phyloP scores from a whole-genome alignment of 2,888 invertebrate genomes.

The Phanerotoma sp. region DNA sequence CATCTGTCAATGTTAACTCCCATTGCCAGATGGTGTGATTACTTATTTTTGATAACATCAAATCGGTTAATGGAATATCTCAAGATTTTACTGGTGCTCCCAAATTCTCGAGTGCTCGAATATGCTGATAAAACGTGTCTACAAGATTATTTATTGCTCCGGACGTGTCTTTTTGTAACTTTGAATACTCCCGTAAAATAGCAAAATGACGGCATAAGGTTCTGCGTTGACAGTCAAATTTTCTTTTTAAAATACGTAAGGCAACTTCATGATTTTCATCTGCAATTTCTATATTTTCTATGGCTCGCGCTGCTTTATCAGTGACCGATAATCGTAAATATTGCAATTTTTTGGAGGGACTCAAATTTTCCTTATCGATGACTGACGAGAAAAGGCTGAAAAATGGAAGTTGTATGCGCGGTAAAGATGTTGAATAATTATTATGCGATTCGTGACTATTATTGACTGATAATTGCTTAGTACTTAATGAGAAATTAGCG shows the following conservation, averaged over 20 bases:
- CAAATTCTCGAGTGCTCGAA: slow-evolving; percentile 7
- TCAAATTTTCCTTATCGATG: too few species aligned
- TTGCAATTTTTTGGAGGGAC: slow-evolving; percentile 14
- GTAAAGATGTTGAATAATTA: too few species aligned
- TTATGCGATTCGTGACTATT: too few species aligned
- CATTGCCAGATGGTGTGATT: slow-evolving; percentile 15
- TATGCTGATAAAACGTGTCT: slow-evolving; percentile 3
- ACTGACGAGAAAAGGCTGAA: too few species aligned
- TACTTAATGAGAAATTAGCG: too few species aligned
- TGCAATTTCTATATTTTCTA: slow-evolving; percentile 5
- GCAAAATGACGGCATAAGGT: not conserved
- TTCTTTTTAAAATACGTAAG: not conserved
- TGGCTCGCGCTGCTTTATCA: slow-evolving; percentile 11
- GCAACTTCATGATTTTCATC: slow-evolving; percentile 11
- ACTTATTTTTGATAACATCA: slow-evolving; percentile 15
- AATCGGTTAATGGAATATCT: slow-evolving; percentile 16
- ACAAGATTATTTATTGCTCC: not conserved
- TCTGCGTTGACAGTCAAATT: slow-evolving; percentile 2
- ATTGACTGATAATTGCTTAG: too few species aligned
- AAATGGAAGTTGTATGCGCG: too few species aligned
- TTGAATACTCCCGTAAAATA: not conserved
- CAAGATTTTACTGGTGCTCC: slow-evolving; percentile 13
- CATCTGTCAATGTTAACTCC: slow-evolving; percentile 6
- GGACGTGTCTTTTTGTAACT: slow-evolving; percentile 2
- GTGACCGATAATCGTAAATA: not conserved